These are phyloP conservation scores for Drosophila kepulauana DNA, from an alignment of 1,140 invertebrate genomes.

Conservation along the genomic window DNA sequence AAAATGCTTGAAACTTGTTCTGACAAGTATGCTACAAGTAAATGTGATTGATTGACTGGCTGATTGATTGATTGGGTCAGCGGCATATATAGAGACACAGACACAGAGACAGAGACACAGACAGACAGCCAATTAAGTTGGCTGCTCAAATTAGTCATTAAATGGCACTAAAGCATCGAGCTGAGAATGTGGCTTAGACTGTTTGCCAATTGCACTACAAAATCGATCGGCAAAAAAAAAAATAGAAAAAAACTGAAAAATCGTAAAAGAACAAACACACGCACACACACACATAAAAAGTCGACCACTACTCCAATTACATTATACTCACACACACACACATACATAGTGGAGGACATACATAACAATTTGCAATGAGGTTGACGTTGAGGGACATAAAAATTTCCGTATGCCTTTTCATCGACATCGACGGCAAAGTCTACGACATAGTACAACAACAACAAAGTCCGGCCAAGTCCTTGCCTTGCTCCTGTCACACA, in stretches of 20 bases:
- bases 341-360: conserved; percentile 23
- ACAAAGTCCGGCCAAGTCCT: conserved; percentile 38
- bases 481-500: conserved; percentile 45
- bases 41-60: conserved; percentile 46
- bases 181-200: conserved; percentile 32
- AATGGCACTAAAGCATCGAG: conserved; percentile 51
- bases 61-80: conserved; percentile 39
- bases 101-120: neutral
- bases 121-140: conserved; percentile 51
- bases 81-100: conserved; percentile 17
- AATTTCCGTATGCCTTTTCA: conserved; percentile 74
- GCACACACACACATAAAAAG: conserved; percentile 19
- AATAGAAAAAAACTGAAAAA: conserved; percentile 9
- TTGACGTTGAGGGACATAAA: conserved; percentile 81
- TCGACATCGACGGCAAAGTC: conserved; percentile 57
- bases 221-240: conserved; percentile 49
- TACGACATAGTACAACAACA: conserved; percentile 13
- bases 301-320: conserved; percentile 8
- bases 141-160: conserved; percentile 73
- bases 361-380: conserved; percentile 71
- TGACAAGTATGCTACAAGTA: conserved; percentile 46
- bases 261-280: conserved; percentile 31
- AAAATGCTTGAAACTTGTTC: conserved; percentile 54
- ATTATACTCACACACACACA: conserved; percentile 18
- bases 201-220: conserved; percentile 38